Evolutionary conservation across 1,140 invertebrate genomes (phyloP), one percentile per base, ranked within the genome.

Genomic region (Drosophila mayri): DNA sequence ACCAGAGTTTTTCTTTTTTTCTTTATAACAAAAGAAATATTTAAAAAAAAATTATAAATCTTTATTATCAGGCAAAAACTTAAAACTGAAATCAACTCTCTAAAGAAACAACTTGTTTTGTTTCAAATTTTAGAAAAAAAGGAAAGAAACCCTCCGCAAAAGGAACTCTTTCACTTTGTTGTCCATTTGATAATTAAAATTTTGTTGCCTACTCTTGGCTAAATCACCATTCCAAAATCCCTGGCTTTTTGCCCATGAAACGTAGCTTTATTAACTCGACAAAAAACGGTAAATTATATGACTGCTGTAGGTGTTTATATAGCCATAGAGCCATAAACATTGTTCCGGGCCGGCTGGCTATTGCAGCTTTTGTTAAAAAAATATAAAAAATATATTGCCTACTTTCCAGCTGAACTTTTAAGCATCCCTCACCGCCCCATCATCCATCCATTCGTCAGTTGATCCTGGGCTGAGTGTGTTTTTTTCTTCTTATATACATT

Each of bases 301-400:
- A 65, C 49, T 62, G 50, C 66, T 55, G 28, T 57, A 83, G 83
- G 80, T 88, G 84, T 88, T 86, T 86, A 86, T 83, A 83, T 79
- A 65, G 75, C 47, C 79, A 82, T 87, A 87, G 67, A 60, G 61
- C 47, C 73, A 76, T 76, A 76, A 86, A 86, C 68, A 50, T 47
- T 41, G 59, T 78, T 50, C 68, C 46, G 55, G 62, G 20, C 55
- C 30, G 41, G 37, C 54, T 54, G 46, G 63, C 54, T 49, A 52
- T 58, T 64, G 62, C 37, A 57, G 70, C 52, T 63, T 65, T 74
- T 74, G 50, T 64, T 50, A 2, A 67, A 41, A 38, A 77, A 49
- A 61, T 57, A 76, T 67, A 76, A 76, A 77, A 77, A 77, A 70
- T 62, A 77, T 77, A 77, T 77, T 77, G 74, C 75, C 73, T 77